These are phyloP conservation scores for Idaea straminata DNA, from an alignment of 2,888 invertebrate species.

Conservation along the genomic window DNA sequence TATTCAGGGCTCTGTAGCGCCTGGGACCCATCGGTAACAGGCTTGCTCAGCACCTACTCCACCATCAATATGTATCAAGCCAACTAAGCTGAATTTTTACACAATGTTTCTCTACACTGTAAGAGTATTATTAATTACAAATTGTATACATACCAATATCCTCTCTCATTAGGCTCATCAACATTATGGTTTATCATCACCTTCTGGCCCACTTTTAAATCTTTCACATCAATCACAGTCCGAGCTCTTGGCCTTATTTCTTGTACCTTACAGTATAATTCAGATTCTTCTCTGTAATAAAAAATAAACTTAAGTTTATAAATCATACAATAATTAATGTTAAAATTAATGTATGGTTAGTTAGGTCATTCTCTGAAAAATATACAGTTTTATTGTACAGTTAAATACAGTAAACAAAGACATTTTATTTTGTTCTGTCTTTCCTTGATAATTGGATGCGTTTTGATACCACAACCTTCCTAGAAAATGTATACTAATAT, in stretches of 20 bases:
- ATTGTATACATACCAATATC: slow-evolving; percentile 81
- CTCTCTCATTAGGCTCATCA: slow-evolving; percentile 83
- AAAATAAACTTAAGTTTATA: slow-evolving; percentile 7
- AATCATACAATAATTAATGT: background rate
- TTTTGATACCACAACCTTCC: too few relatives aligned
- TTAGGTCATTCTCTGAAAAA: too few relatives aligned
- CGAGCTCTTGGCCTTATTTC: slow-evolving; percentile 85
- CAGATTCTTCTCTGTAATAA: slow-evolving; percentile 60
- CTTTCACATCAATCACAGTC: slow-evolving; percentile 68
- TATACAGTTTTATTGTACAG: background rate
- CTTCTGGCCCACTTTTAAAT: slow-evolving; percentile 80
- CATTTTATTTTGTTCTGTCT: too few relatives aligned
- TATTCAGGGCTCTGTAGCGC: too few relatives aligned
- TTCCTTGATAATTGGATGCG: too few relatives aligned
- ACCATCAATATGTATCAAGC: too few relatives aligned
- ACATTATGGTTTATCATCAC: slow-evolving; percentile 89
- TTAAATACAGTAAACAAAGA: background rate
- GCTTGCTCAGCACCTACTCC: too few relatives aligned
- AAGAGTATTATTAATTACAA: too few relatives aligned
- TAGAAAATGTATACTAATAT: background rate
- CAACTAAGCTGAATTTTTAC: too few relatives aligned
- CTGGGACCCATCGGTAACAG: too few relatives aligned
- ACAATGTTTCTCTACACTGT: too few relatives aligned
- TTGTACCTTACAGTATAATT: slow-evolving; percentile 62
- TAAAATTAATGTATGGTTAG: background rate